A percentile compares a stretch with the other conserved stretches of the same genome.
phyloP scores from a whole-genome alignment of 2,113 vertebrate species.

The Nothoprocta pentlandii region DNA sequence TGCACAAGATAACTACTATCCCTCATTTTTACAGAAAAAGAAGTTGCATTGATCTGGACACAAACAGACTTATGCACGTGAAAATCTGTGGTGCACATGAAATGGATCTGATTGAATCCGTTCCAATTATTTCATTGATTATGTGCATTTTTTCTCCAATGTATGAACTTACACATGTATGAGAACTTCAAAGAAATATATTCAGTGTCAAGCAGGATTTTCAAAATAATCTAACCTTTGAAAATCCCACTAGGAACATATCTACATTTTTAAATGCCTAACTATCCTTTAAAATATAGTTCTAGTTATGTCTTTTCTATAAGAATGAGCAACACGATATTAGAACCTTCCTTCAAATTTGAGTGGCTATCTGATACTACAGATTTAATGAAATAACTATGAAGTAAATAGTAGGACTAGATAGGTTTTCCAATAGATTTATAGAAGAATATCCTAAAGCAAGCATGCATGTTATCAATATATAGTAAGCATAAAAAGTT shows the following conservation, averaged over 20 bases:
- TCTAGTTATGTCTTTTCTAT: background rate
- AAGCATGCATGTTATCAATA: background rate
- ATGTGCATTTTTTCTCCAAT: slow-evolving; percentile 29
- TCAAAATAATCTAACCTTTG: slow-evolving; percentile 35
- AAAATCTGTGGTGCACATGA: slow-evolving; percentile 11
- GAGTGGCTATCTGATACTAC: background rate
- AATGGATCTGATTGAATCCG: slow-evolving; percentile 11
- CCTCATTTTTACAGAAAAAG: slow-evolving; percentile 47
- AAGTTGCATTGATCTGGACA: slow-evolving; percentile 41
- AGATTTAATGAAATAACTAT: background rate
- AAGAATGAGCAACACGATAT: background rate
- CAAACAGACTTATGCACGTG: background rate
- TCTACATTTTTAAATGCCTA: slow-evolving; percentile 30
- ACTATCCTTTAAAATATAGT: background rate
- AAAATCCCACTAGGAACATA: slow-evolving; percentile 3
- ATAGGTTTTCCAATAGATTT: background rate
- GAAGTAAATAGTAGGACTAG: background rate
- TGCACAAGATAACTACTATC: background rate
- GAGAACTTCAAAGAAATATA: slow-evolving; percentile 42
- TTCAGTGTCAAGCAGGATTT: slow-evolving; percentile 20
- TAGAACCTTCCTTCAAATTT: slow-evolving; percentile 2
- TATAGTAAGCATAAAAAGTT: background rate
- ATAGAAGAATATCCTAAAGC: background rate
- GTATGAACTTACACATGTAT: slow-evolving; percentile 10
- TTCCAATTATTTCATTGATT: slow-evolving; percentile 59